phyloP scores from a whole-genome alignment of 2,797 vertebrate genomes.

The Bufotes viridis region DNA sequence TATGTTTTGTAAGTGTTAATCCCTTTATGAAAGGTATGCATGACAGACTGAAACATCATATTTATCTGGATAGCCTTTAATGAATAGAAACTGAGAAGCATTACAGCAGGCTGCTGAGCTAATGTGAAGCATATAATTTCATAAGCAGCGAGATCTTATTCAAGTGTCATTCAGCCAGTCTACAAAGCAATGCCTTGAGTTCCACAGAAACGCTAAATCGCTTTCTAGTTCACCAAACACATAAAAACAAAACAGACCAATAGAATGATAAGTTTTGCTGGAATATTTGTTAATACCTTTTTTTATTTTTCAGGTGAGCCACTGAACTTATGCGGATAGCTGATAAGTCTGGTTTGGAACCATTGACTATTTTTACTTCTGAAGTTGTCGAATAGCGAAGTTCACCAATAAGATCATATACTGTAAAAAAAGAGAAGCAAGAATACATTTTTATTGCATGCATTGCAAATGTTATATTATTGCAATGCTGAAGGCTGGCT shows the following conservation, averaged over 20 bases:
- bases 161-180: too few species aligned
- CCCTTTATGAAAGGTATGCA: too few species aligned
- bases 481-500: not conserved
- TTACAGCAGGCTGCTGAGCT: too few species aligned
- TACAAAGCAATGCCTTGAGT: too few species aligned
- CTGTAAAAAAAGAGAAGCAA: slow-evolving; percentile 60
- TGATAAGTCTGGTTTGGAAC: slow-evolving; percentile 73
- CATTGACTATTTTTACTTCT: slow-evolving; percentile 72
- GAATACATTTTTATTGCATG: not conserved
- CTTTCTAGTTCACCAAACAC: not conserved
- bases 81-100: too few species aligned
- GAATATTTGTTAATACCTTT: not conserved
- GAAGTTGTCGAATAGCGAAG: slow-evolving; percentile 72
- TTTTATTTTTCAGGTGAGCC: slow-evolving; percentile 68
- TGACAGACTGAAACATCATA: too few species aligned
- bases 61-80: too few species aligned
- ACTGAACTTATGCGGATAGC: slow-evolving; percentile 76
- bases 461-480: not conserved
- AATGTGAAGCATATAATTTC: too few species aligned
- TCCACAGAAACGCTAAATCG: too few species aligned
- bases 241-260: not conserved
- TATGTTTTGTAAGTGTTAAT: too few species aligned
- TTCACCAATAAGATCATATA: slow-evolving; percentile 79
- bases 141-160: too few species aligned
- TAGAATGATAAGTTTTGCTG: not conserved